phyloP scores from a whole-genome alignment of 37 sponge, comb jelly and placozoan genomes.

The Diacarnus erythraeanus region DNA sequence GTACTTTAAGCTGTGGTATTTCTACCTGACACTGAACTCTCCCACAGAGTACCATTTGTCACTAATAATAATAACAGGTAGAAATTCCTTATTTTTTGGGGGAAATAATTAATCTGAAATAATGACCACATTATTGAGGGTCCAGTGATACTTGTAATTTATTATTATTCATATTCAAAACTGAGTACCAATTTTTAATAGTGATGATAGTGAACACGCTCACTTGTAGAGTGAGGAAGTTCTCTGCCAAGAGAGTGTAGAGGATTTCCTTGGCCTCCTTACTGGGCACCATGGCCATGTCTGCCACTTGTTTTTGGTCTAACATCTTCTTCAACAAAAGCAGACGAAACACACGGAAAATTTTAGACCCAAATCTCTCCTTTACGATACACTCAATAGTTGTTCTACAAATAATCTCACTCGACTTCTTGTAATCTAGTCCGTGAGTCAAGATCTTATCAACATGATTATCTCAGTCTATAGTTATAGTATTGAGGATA shows the following conservation, averaged over 20 bases:
- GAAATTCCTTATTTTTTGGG: too few relatives aligned
- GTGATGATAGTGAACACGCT: not conserved
- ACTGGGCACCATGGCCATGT: slow-evolving; percentile 89
- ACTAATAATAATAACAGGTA: too few relatives aligned
- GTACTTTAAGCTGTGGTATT: too few relatives aligned
- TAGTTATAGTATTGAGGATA: slow-evolving; percentile 34
- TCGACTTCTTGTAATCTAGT: slow-evolving; percentile 45
- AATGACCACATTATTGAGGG: too few relatives aligned
- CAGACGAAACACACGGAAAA: slow-evolving; percentile 74
- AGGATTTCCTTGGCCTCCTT: slow-evolving; percentile 95
- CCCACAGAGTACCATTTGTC: too few relatives aligned
- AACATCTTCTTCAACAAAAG: slow-evolving; percentile 71
- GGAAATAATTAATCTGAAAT: too few relatives aligned
- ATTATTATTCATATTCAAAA: too few relatives aligned
- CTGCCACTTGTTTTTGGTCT: slow-evolving; percentile 90
- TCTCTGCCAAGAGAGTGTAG: slow-evolving; percentile 84
- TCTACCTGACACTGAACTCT: too few relatives aligned
- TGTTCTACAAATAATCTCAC: slow-evolving; percentile 51
- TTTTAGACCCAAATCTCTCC: slow-evolving; percentile 84
- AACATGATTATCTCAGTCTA: not conserved
- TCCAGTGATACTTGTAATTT: too few relatives aligned
- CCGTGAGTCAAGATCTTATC: not conserved
- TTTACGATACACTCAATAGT: slow-evolving; percentile 67
- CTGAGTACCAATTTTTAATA: not conserved
- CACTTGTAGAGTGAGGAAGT: slow-evolving; percentile 80